Conservation (phyloP, 2,113 vertebrate species). For the Oncorhynchus nerka region DNA sequence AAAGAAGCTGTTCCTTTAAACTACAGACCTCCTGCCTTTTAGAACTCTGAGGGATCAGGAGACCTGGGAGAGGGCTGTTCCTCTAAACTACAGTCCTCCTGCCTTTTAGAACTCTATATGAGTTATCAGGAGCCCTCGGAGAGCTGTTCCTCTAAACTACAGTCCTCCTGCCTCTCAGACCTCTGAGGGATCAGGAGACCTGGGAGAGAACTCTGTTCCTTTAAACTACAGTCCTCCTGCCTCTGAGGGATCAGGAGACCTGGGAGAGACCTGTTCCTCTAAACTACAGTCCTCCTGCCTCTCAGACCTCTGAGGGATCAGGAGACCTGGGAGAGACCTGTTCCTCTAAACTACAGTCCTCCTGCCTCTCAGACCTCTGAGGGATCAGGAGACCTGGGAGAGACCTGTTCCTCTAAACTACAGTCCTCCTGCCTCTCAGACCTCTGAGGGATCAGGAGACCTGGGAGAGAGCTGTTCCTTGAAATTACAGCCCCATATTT, state of each 20-base stretch:
- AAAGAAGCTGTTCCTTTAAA: too few relatives aligned
- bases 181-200: too few relatives aligned
- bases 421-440: neutral
- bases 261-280: neutral
- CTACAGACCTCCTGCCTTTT: too few relatives aligned
- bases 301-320: too few relatives aligned
- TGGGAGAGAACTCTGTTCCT: neutral
- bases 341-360: neutral
- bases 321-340: neutral
- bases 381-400: neutral
- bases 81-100: too few relatives aligned
- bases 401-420: neutral
- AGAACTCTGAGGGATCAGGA: too few relatives aligned
- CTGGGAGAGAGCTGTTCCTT: slow-evolving; percentile 28
- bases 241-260: too few relatives aligned
- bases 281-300: neutral
- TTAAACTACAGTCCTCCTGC: neutral
- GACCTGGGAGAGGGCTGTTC: too few relatives aligned
- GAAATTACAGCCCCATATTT: slow-evolving; percentile 69
- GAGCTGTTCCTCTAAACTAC: neutral
- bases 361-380: neutral
- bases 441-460: slow-evolving; percentile 1
- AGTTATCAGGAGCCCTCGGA: too few relatives aligned
- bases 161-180: too few relatives aligned
- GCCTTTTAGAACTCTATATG: too few relatives aligned